Conservation (phyloP, 2,888 invertebrate species). For the Tromatobia lineatoria region DNA sequence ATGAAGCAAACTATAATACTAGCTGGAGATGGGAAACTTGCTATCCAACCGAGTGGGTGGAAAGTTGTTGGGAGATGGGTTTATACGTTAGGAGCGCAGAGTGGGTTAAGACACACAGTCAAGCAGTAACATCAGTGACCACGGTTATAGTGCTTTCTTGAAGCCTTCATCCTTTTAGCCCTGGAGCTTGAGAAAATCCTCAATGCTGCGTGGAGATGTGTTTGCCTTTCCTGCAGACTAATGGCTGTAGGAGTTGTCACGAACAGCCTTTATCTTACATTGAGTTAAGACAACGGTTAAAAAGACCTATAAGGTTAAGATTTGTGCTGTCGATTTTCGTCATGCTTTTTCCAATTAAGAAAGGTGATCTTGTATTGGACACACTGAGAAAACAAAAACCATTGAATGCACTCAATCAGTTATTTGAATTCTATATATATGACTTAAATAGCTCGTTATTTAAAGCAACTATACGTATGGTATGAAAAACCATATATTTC, state of each 20-base stretch:
- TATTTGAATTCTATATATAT: too few relatives aligned
- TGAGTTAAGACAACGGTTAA: neutral
- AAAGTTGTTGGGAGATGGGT: neutral
- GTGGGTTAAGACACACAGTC: neutral
- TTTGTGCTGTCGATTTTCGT: neutral
- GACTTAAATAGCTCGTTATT: too few relatives aligned
- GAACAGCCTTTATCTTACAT: neutral
- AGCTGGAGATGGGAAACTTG: neutral
- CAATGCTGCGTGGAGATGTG: neutral
- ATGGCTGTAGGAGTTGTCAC: neutral
- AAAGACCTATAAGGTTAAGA: neutral
- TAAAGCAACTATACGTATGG: too few relatives aligned
- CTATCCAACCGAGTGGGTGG: neutral
- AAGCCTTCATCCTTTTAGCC: constrained; percentile 23
- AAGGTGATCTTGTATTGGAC: too few relatives aligned
- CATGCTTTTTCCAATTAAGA: neutral
- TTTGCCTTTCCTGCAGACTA: constrained; percentile 14
- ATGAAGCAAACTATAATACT: neutral
- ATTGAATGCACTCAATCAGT: too few relatives aligned
- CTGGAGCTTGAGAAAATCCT: neutral
- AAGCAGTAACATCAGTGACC: neutral
- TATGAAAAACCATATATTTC: too few relatives aligned
- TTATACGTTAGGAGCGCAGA: neutral
- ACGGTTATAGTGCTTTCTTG: constrained; percentile 2
- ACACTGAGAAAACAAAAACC: too few relatives aligned